A percentile compares a stretch with the other conserved stretches of the same genome.
These are phyloP conservation scores for Cyprinodon diabolis DNA, from an alignment of 2,797 vertebrate genomes.

Conservation along the genomic window DNA sequence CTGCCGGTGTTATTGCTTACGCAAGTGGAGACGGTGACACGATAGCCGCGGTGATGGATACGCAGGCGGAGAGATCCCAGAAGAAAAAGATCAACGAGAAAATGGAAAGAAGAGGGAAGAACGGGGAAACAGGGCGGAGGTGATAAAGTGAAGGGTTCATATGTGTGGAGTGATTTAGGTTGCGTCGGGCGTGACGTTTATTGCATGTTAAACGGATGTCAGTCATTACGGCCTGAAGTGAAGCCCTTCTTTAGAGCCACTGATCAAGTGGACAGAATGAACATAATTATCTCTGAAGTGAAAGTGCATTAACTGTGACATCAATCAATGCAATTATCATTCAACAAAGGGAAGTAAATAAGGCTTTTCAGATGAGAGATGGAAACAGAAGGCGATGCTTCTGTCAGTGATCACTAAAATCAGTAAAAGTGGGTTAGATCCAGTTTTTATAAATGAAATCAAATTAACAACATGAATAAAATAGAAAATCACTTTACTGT, in stretches of 20 bases:
- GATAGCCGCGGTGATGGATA: slow-evolving; percentile 50
- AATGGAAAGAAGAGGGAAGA: slow-evolving; percentile 1
- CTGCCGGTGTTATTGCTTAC: slow-evolving; percentile 56
- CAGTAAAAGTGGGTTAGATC: neutral
- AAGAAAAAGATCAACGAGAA: slow-evolving; percentile 15
- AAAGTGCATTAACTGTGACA: slow-evolving; percentile 11
- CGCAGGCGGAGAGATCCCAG: slow-evolving; percentile 44
- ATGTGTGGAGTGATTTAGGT: slow-evolving; percentile 2
- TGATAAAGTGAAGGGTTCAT: slow-evolving; percentile 1
- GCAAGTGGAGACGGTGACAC: slow-evolving; percentile 45
- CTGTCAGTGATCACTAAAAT: neutral
- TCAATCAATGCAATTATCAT: slow-evolving; percentile 6
- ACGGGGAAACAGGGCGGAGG: neutral
- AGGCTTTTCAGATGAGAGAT: neutral
- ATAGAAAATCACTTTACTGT: no score
- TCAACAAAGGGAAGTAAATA: neutral
- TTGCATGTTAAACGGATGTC: slow-evolving; percentile 36
- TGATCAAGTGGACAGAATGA: slow-evolving; percentile 20
- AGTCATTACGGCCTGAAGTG: slow-evolving; percentile 21
- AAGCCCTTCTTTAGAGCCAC: slow-evolving; percentile 16
- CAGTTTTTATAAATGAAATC: neutral
- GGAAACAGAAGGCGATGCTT: neutral
- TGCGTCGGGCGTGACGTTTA: slow-evolving; percentile 5
- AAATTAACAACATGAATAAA: no score
- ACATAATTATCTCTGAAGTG: slow-evolving; percentile 15